A percentile compares a stretch with the other conserved stretches of the same genome.
phyloP scores from a whole-genome alignment of 2,113 vertebrate genomes.

The Chaenocephalus aceratus region DNA sequence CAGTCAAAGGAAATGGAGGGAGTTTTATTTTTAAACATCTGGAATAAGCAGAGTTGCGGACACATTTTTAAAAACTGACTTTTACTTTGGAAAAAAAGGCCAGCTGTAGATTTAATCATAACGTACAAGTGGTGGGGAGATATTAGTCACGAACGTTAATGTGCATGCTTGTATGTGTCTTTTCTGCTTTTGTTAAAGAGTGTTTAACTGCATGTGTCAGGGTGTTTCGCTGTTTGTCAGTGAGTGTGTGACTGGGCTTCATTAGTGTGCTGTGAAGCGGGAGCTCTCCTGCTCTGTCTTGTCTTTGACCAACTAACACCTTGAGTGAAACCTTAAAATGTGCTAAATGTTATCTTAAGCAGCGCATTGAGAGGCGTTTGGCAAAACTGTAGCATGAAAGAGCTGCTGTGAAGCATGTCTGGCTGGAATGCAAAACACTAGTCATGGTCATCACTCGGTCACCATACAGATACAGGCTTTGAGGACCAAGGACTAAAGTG shows the following conservation, averaged over 20 bases:
- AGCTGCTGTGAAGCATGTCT: conserved; percentile 59
- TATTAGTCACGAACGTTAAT: not conserved
- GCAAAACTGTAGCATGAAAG: conserved; percentile 69
- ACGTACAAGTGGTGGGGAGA: not conserved
- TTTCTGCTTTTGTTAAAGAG: conserved; percentile 10
- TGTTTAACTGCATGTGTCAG: conserved; percentile 23
- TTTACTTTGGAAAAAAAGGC: conserved; percentile 16
- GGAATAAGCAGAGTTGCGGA: conserved; percentile 43
- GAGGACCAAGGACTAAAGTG: not conserved
- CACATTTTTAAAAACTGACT: conserved; percentile 16
- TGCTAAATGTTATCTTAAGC: conserved; percentile 69
- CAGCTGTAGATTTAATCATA: conserved; percentile 5
- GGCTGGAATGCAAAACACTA: conserved; percentile 79
- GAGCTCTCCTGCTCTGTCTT: conserved; percentile 72
- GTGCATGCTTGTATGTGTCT: not conserved
- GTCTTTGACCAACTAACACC: conserved; percentile 43
- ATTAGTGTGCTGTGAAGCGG: conserved; percentile 51
- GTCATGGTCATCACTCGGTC: conserved; percentile 67
- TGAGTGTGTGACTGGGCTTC: conserved; percentile 45
- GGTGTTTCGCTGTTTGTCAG: conserved; percentile 11
- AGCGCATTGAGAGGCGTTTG: conserved; percentile 62
- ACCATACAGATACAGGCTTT: conserved; percentile 23
- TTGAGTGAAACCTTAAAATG: conserved; percentile 47
- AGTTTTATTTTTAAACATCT: conserved; percentile 60
- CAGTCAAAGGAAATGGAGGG: conserved; percentile 51